phyloP scores from a whole-genome alignment of 2,797 vertebrate genomes.

The Tapera naevia region DNA sequence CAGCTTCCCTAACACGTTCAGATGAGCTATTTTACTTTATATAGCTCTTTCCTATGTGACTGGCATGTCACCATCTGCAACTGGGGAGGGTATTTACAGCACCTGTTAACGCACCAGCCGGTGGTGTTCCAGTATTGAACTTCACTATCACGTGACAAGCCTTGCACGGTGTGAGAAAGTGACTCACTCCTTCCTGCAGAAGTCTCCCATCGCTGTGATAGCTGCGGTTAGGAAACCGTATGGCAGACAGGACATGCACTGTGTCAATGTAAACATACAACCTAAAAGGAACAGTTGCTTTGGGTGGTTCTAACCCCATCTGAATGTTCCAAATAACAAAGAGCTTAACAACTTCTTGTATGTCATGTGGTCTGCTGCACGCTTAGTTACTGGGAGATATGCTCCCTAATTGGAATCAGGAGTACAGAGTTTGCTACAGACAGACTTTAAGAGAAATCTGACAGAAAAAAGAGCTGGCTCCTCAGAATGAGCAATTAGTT shows the following conservation, averaged over 20 bases:
- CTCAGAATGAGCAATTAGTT: background rate
- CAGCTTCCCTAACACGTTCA: background rate
- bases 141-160: background rate
- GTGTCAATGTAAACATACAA: background rate
- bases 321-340: background rate
- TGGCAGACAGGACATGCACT: background rate
- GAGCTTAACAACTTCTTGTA: background rate
- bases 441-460: background rate
- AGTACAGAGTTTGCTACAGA: background rate
- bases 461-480: slow-evolving; percentile 3
- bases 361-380: background rate
- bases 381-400: background rate
- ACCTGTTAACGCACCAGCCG: background rate
- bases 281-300: background rate
- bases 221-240: background rate
- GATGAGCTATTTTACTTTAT: background rate
- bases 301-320: background rate
- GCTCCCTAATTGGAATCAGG: background rate
- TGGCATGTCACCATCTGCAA: background rate
- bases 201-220: background rate
- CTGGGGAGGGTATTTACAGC: background rate
- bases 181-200: background rate
- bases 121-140: background rate
- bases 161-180: background rate
- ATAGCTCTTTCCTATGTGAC: background rate